These are phyloP conservation scores for Entomobrya multifasciata DNA, from an alignment of 2,888 invertebrate species.

Conservation along the genomic window DNA sequence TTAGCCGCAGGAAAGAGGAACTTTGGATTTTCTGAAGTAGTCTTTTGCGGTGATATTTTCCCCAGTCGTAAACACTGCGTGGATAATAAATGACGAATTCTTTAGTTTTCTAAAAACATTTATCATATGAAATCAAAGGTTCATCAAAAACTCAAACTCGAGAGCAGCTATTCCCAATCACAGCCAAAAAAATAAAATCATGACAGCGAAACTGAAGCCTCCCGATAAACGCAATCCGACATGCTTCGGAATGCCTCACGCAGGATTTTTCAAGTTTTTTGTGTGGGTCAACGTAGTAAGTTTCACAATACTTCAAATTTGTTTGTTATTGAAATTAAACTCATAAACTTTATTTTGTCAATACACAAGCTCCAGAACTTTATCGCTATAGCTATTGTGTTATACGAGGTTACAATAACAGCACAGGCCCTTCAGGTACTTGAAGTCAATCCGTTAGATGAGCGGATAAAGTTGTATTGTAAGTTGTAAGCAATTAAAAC, in stretches of 20 bases:
- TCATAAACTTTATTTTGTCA: too few species aligned
- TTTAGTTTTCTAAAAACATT: too few species aligned
- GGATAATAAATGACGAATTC: too few species aligned
- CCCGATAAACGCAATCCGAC: not conserved
- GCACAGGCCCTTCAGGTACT: not conserved
- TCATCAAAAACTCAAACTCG: too few species aligned
- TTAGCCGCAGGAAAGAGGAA: too few species aligned
- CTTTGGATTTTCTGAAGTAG: too few species aligned
- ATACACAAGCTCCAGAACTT: not conserved
- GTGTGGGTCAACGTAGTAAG: not conserved
- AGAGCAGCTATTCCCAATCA: too few species aligned
- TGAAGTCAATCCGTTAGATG: not conserved
- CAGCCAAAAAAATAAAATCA: not conserved
- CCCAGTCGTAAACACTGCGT: too few species aligned
- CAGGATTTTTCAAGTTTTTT: constrained; percentile 1
- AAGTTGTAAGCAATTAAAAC: not conserved
- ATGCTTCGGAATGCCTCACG: constrained; percentile 1
- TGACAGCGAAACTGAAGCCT: constrained; percentile 8
- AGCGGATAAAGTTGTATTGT: constrained; percentile 6
- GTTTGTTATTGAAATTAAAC: too few species aligned
- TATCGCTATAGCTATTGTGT: not conserved
- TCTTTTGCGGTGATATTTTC: too few species aligned
- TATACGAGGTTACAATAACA: not conserved
- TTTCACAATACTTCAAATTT: too few species aligned
- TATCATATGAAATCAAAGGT: too few species aligned